Base-by-base conservation (phyloP, 2,888 invertebrate species). In the Cephus pygmeus region DNA sequence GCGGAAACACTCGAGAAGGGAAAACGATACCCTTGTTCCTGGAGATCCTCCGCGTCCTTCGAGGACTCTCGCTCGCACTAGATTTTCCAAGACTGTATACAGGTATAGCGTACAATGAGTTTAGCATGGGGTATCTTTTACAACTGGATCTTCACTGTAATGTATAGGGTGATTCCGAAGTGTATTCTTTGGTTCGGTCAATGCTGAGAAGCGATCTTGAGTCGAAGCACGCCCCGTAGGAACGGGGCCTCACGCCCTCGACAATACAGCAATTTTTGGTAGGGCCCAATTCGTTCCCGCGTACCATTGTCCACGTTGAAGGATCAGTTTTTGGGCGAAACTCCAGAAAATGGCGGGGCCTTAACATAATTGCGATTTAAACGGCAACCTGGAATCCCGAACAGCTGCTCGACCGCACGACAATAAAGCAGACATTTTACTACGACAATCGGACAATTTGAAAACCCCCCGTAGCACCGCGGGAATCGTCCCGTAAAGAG, bases 371-470 rank as follows among this genome's bases (percentile, higher is more conserved):
- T 89, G 88, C 89, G 84, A 88, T 89, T 89, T 89, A 89, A 89
- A 87, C 86, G 88, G 75, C 83, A 75, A 73, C 75, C 76, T 71
- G 73, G 75, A 75, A 73, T 74, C 40, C n/a, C 76, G 80, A 79
- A 83, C 89, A 87, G 88, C 88, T 87, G 87, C 56, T 23, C 85
- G 83, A 82, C 84, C 83, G 79, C 77, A 80, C 78, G 79, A 87
- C 87, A 86, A 85, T 85, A 79, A 80, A 69, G 33, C 79, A 74
- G 82, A 86, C 87, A 88, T 88, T 89, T 86, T 85, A 88, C 81
- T 82, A 80, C 84, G 83, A 90, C 90, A 89, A 90, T 90, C 86
- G 87, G 86, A 88, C 89, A 89, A 90, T 90, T 90, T 89, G 87
- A 84, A 84, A 79, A 33, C 83, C 85, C 85, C 85, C 84, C 85